Conservation (phyloP, 2,113 vertebrate genomes). For the Speoplatyrhinus poulsoni region DNA sequence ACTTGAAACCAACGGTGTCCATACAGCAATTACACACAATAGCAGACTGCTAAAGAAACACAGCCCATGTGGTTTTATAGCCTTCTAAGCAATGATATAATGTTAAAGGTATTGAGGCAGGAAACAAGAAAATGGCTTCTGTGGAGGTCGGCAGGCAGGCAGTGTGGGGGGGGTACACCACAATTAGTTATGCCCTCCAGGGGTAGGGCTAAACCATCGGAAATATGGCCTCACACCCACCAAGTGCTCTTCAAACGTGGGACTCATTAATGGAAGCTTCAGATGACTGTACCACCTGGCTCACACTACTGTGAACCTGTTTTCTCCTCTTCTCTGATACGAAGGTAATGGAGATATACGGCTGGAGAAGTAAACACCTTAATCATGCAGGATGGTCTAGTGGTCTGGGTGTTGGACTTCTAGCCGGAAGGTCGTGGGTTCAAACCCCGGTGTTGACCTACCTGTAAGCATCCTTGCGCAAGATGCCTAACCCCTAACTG, state of each 20-base stretch:
- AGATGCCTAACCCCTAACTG: no score
- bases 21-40: constrained; percentile 12
- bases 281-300: constrained; percentile 12
- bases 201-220: constrained; percentile 9
- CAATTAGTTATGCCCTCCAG: not conserved
- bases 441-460: no score
- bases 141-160: constrained; percentile 3
- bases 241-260: constrained; percentile 40
- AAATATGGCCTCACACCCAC: constrained; percentile 37
- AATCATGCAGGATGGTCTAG: no score
- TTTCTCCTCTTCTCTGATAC: no score
- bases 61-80: constrained; percentile 50
- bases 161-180: not conserved
- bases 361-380: no score
- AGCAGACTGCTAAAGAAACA: constrained; percentile 23
- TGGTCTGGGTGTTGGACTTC: no score
- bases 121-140: constrained; percentile 47
- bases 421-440: no score
- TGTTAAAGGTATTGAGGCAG: constrained; percentile 26
- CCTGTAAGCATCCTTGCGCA: no score
- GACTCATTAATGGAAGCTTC: constrained; percentile 11
- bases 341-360: no score
- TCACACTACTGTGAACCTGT: not conserved
- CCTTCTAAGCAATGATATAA: constrained; percentile 40
- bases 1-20: constrained; percentile 17